Percentiles rank a stretch among this genome's conserved stretches.
Conservation (phyloP, 2,797 vertebrate species). For the Darevskia nairensis region DNA sequence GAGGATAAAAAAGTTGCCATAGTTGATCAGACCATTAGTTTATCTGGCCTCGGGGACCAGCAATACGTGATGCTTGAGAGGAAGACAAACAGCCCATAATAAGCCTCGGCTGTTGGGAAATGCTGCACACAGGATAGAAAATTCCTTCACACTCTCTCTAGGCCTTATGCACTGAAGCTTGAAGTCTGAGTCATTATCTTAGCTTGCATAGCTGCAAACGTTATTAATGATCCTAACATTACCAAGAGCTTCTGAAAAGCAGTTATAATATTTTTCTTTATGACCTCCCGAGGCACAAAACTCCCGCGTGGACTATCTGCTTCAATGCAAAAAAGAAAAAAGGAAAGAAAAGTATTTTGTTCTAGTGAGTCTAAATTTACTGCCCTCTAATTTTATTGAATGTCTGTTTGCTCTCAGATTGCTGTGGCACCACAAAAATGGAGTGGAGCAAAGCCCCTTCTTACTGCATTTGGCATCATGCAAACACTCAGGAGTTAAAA, state of each 20-base stretch:
- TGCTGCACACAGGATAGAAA: constrained; percentile 17
- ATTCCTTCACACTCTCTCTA: constrained; percentile 16
- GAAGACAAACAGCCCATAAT: constrained; percentile 36
- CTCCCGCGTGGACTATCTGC: not conserved
- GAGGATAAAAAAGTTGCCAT: not conserved
- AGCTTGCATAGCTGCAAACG: constrained; percentile 32
- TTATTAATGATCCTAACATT: constrained; percentile 40
- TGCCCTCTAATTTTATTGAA: constrained; percentile 34
- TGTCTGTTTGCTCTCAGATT: not conserved
- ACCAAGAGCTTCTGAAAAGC: constrained; percentile 15
- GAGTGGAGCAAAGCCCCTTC: not conserved
- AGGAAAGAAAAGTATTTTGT: not conserved
- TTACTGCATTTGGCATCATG: not conserved
- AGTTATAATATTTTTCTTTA: constrained; percentile 17
- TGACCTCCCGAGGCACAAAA: constrained; percentile 33
- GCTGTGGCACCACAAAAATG: constrained; percentile 20
- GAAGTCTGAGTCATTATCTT: constrained; percentile 35
- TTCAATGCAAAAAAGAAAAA: not conserved
- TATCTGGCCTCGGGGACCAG: constrained; percentile 20
- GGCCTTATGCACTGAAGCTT: constrained; percentile 41
- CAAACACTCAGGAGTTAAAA: constrained; percentile 15
- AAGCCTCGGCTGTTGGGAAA: constrained; percentile 40
- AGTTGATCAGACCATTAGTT: not conserved
- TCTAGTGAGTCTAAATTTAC: constrained; percentile 38
- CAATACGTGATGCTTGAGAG: constrained; percentile 30